Conservation (phyloP, 2,888 invertebrate species). For the Brachynemurus nebulosus region DNA sequence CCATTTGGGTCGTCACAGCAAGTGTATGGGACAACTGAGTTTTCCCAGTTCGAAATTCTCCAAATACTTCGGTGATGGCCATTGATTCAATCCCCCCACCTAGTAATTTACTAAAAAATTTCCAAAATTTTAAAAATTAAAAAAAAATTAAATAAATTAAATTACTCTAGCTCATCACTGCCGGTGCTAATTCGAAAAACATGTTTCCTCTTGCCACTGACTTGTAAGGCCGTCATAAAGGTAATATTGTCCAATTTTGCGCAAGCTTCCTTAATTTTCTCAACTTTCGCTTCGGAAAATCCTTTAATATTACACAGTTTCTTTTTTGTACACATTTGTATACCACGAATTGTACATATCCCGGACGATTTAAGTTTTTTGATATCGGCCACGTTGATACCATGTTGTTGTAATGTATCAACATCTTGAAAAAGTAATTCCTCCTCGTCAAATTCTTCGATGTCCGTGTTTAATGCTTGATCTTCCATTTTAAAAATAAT, state of each 20-base stretch:
- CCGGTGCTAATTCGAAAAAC: conserved; percentile 58
- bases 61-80: conserved; percentile 73
- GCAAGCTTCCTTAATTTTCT: conserved; percentile 66
- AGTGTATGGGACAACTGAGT: conserved; percentile 69
- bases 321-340: conserved; percentile 66
- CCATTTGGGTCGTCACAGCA: conserved; percentile 65
- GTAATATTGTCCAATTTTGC: conserved; percentile 46
- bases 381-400: conserved; percentile 58
- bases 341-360: conserved; percentile 67
- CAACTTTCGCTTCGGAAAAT: conserved; percentile 62
- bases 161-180: conserved; percentile 53
- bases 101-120: conserved; percentile 46
- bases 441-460: too few species aligned
- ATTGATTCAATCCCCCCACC: conserved; percentile 73
- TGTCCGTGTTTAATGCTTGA: too few species aligned
- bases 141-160: not conserved
- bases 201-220: conserved; percentile 53
- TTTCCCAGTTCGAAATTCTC: conserved; percentile 71
- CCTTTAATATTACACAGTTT: conserved; percentile 59
- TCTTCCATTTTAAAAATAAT: too few species aligned
- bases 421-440: not conserved
- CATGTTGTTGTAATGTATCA: conserved; percentile 35
- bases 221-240: conserved; percentile 63
- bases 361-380: conserved; percentile 62
- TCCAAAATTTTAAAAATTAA: conserved; percentile 5